Percentiles rank a stretch among this genome's conserved stretches.
Conservation (phyloP, 2,113 vertebrate genomes). For the Phalacrocorax pelagicus region DNA sequence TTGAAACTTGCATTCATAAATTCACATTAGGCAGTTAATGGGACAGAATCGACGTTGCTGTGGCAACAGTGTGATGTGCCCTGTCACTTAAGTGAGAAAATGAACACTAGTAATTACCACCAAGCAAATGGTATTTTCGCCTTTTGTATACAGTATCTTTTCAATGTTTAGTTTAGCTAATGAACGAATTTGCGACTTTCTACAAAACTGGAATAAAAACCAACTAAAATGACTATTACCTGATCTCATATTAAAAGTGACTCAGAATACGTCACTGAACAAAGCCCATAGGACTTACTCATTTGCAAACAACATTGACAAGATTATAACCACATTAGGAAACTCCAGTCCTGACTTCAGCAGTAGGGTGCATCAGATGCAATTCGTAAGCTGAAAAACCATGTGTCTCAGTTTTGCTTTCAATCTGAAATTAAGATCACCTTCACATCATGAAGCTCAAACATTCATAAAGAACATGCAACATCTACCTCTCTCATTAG, state of each 20-base stretch:
- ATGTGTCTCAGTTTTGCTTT: background rate
- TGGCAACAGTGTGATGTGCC: slow-evolving; percentile 72
- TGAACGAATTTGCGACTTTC: slow-evolving; percentile 1
- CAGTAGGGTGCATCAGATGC: background rate
- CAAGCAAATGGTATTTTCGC: slow-evolving; percentile 64
- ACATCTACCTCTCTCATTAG: background rate
- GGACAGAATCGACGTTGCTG: slow-evolving; percentile 77
- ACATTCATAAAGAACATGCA: background rate
- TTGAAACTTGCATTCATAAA: slow-evolving; percentile 72
- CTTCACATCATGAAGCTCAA: background rate
- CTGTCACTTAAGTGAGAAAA: slow-evolving; percentile 66
- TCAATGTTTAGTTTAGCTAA: slow-evolving; percentile 49
- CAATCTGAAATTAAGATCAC: background rate
- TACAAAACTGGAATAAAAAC: background rate
- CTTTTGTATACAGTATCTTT: slow-evolving; percentile 9
- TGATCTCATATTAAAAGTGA: background rate
- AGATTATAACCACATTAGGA: background rate
- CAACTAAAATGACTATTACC: background rate
- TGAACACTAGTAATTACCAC: slow-evolving; percentile 74
- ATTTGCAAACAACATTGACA: background rate
- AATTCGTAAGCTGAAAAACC: background rate
- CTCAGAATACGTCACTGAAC: background rate
- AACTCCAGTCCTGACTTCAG: background rate
- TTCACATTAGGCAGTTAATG: slow-evolving; percentile 74
- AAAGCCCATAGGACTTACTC: background rate